phyloP scores from a whole-genome alignment of 1,140 invertebrate genomes.

The Grapholita molesta region DNA sequence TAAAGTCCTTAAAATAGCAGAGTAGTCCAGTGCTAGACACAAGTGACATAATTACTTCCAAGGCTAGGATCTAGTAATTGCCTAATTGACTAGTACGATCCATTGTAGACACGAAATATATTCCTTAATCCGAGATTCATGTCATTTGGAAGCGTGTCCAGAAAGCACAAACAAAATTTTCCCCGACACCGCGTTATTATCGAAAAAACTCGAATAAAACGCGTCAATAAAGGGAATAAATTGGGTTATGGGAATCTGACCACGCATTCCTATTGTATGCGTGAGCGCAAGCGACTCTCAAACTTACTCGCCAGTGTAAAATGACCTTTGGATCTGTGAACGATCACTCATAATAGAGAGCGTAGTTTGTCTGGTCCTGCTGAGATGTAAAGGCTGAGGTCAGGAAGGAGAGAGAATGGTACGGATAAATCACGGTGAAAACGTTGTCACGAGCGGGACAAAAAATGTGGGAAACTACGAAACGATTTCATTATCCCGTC shows the following conservation, averaged over 20 bases:
- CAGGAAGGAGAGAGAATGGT: constrained; percentile 5
- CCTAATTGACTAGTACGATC: too few species aligned
- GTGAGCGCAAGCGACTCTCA: not conserved
- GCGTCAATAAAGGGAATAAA: constrained; percentile 49
- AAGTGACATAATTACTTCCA: not conserved
- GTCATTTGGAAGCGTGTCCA: not conserved
- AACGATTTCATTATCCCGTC: constrained; percentile 63
- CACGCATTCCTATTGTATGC: not conserved
- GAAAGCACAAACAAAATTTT: not conserved
- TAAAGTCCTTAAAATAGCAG: not conserved
- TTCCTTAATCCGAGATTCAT: not conserved
- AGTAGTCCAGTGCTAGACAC: not conserved
- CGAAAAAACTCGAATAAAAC: constrained; percentile 31
- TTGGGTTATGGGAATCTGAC: constrained; percentile 66
- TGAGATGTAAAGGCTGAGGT: not conserved
- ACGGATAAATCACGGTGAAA: constrained; percentile 66
- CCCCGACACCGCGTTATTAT: not conserved
- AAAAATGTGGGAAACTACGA: constrained; percentile 56
- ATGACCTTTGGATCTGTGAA: not conserved
- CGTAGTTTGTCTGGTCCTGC: not conserved
- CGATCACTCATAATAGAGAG: not conserved
- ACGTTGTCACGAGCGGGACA: constrained; percentile 65
- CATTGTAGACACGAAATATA: too few species aligned
- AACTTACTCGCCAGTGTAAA: not conserved
- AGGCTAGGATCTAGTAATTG: not conserved